These are phyloP conservation scores for Betta splendens DNA, from an alignment of 2,797 vertebrate genomes.

Conservation along the genomic window DNA sequence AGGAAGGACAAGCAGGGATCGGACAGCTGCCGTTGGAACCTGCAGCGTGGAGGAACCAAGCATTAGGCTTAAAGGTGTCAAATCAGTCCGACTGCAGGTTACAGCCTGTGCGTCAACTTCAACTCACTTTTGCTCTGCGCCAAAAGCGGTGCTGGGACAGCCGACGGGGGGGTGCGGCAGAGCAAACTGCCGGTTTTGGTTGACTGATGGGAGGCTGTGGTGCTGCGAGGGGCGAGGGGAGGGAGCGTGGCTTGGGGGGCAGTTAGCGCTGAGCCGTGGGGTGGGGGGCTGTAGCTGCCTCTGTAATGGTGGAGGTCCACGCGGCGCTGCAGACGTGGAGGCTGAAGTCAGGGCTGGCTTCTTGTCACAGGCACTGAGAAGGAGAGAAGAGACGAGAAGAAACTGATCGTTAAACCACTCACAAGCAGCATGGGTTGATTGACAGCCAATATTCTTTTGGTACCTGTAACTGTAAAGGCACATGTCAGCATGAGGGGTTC, in stretches of 20 bases:
- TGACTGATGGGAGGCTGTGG: conserved; percentile 53
- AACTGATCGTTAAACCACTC: background rate
- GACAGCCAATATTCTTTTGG: too few relatives aligned
- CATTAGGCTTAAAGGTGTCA: background rate
- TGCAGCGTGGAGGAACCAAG: conserved; percentile 37
- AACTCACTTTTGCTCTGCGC: conserved; percentile 86
- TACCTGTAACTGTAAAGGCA: conserved; percentile 97
- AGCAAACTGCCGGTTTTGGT: conserved; percentile 78
- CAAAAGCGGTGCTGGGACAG: conserved; percentile 82
- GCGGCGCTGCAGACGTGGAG: conserved; percentile 78
- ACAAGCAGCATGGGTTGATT: background rate
- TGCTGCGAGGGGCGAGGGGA: conserved; percentile 56
- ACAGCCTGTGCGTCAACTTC: accelerated
- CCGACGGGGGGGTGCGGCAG: conserved; percentile 82
- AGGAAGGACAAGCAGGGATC: conserved; percentile 84
- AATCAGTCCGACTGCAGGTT: background rate
- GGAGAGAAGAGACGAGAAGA: background rate
- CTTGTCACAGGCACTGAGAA: conserved; percentile 90
- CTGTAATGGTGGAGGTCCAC: conserved; percentile 74
- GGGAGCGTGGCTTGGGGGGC: conserved; percentile 39
- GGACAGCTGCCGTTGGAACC: conserved; percentile 93
- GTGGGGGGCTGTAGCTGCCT: conserved; percentile 64
- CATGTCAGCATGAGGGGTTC: conserved; percentile 87
- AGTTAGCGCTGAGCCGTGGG: conserved; percentile 47
- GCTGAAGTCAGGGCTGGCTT: conserved; percentile 86